Evolutionary conservation across 2,888 invertebrate genomes (phyloP), one percentile per base, ranked within the genome.

Genomic region (Hemicrepidius hirtus): DNA sequence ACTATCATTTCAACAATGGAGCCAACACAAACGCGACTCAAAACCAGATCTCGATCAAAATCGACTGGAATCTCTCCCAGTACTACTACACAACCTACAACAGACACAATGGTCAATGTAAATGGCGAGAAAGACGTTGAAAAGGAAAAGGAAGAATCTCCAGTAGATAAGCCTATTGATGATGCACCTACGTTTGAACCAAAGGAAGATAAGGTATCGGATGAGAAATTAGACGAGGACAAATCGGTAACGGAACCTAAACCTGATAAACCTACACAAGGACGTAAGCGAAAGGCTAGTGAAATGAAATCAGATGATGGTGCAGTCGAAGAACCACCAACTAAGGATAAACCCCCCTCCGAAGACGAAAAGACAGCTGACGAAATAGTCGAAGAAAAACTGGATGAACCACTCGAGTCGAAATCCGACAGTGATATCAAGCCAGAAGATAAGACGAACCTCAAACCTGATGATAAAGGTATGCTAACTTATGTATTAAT

Each of bases 261-360:
- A 9, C 28, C 18, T 37, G 65, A 59, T 40, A 55, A 55, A 16
- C 44, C 68, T 20, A 20, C 67, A 12, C 68, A 76, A 66, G 71
- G 76, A 10, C 76, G 79, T 6, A 81, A 80, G 64, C 59, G 80
- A 21, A 80, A 80, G 68, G 75, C 78, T 37, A 76, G 76, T 50
- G 81, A 81, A 57, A 68, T 80, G 74, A 79, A 77, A 60, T 68
- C 71, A 28, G 79, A 81, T 28, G 76, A 78, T 18, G 77, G 73
- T 49, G 68, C 64, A 28, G 46, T 69, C 12, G 80, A 82, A 21
- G 80, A 79, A 49, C 41, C 67, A 10, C 37, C 68, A n/a, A 7
- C 55, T 20, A 70, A 73, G 46, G 76, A 75, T 21, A 71, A 70
- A 53, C 65, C 70, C 21, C 62, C 59, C 1, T 41, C 35, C 16